Evolutionary conservation across 2,113 vertebrate genomes (phyloP), one percentile per base, ranked within the genome.

Genomic region (Lophochroa leadbeateri): DNA sequence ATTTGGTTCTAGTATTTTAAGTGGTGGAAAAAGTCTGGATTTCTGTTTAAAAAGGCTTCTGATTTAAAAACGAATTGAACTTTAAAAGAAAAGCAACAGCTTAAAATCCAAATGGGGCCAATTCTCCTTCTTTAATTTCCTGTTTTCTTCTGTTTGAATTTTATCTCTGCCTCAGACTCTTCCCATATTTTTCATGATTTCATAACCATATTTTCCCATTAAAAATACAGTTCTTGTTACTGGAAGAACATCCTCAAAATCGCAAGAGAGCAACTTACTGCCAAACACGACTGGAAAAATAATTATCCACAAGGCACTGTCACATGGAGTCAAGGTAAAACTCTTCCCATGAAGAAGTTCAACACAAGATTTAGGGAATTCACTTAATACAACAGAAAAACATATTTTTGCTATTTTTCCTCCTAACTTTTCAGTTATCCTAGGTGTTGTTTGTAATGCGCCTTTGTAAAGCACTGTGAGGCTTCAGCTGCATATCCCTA

Each of bases 71-170:
- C 1, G 0, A 84, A 79, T 9, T 55, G 49, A 86, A 86, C 33
- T 75, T 89, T 50, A 84, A 88, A 88, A 88, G 79, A 72, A 68
- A 91, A 87, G 69, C 11, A 68, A 91, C 49, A 89, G 16, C 31
- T 95, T 65, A 90, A 82, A 85, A 96, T 75, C 55, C 74, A 89
- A 90, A 91, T 20, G 77, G 49, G 77, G 52, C 47, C 67, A 89
- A 60, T 64, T 91, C 57, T 84, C 27, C 23, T 60, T 46, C 77
- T 86, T 89, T 91, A 44, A 91, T 94, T 96, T 95, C 91, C 89
- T 91, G 94, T 95, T 96, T 94, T 96, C 70, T 82, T 82, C 86
- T 17, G 2, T 71, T 91, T 89, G 52, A 89, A 92, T 96, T 92
- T 94, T 93, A 93, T 90, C 77, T 94, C 86, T 87, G 86, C 46